phyloP scores from a whole-genome alignment of 2,797 vertebrate genomes.

The Neomorphus geoffroyi region DNA sequence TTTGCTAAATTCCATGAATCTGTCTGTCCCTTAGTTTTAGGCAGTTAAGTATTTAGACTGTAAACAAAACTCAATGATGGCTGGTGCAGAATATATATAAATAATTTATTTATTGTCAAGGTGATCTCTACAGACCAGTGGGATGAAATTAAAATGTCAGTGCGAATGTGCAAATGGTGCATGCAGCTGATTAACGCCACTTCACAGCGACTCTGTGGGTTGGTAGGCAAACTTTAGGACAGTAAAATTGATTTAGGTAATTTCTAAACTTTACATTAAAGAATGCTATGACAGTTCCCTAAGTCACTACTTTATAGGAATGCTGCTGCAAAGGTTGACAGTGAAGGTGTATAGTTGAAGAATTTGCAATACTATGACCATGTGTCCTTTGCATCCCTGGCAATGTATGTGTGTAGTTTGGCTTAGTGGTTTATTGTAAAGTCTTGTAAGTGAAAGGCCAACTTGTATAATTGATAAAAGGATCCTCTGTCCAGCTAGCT shows the following conservation, averaged over 20 bases:
- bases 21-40: not conserved
- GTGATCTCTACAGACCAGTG: not conserved
- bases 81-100: not conserved
- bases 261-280: not conserved
- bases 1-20: not conserved
- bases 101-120: not conserved
- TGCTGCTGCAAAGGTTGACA: not conserved
- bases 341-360: not conserved
- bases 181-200: not conserved
- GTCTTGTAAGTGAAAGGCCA: not conserved
- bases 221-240: not conserved
- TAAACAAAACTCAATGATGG: not conserved
- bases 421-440: not conserved
- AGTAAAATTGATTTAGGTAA: not conserved
- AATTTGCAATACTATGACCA: too few relatives aligned
- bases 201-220: not conserved
- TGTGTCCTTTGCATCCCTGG: not conserved
- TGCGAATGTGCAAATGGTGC: not conserved
- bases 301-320: not conserved
- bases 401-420: not conserved
- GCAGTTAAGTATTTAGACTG: not conserved
- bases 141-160: not conserved
- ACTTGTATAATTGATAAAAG: not conserved
- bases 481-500: not conserved
- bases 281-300: not conserved